Evolutionary conservation across 2,113 vertebrate species (phyloP).

Genomic region (Abramis brama): DNA sequence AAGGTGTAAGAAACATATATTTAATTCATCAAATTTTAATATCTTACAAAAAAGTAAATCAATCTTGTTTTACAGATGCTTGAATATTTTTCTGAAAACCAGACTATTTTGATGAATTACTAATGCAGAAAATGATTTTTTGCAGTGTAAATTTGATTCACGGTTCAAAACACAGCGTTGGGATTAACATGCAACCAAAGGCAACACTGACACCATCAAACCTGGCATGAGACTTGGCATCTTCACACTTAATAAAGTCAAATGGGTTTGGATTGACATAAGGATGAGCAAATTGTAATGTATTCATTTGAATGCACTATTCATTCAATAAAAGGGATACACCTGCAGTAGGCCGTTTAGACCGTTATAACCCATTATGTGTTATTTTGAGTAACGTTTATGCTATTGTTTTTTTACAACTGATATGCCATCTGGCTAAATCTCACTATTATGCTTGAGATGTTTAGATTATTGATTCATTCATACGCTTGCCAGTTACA

Average conservation of each 20-base stretch:
- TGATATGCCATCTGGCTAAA: slow-evolving; percentile 12
- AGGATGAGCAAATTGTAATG: background rate
- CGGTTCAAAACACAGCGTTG: background rate
- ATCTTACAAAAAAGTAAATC: background rate
- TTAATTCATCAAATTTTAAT: background rate
- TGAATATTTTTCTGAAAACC: background rate
- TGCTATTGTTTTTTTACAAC: background rate
- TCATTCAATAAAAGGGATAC: background rate
- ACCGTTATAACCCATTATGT: background rate
- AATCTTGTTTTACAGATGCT: background rate
- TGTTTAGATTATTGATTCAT: slow-evolving; percentile 1
- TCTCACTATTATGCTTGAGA: background rate
- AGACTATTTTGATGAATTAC: background rate
- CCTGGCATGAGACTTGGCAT: background rate
- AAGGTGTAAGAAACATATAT: background rate
- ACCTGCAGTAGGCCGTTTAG: background rate
- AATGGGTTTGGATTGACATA: background rate
- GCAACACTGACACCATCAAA: slow-evolving; percentile 18
- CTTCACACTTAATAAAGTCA: background rate
- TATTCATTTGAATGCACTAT: background rate
- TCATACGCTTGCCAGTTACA: background rate
- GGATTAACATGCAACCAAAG: background rate
- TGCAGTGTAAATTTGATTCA: background rate
- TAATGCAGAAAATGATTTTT: background rate
- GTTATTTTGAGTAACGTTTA: background rate